These are phyloP conservation scores for Lasius platythorax DNA, from an alignment of 2,888 invertebrate species.

Conservation along the genomic window DNA sequence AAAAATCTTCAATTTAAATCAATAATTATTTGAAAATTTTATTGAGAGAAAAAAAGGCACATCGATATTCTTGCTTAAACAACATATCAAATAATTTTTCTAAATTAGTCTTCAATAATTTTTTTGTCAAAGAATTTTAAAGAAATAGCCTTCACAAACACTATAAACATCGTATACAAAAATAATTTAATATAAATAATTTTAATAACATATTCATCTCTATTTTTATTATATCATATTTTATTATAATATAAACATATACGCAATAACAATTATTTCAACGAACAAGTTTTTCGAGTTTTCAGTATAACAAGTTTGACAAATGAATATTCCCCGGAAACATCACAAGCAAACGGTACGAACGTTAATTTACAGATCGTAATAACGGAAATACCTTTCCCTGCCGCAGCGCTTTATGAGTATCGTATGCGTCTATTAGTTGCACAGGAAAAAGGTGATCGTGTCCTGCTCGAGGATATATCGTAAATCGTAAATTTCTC, in stretches of 20 bases:
- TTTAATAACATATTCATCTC: neutral
- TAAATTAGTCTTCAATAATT: too few species aligned
- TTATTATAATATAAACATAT: neutral
- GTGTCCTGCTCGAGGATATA: neutral
- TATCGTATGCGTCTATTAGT: neutral
- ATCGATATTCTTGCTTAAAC: too few species aligned
- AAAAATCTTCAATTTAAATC: neutral
- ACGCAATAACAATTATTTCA: neutral
- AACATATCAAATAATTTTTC: too few species aligned
- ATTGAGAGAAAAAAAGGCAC: too few species aligned
- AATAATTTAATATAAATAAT: neutral
- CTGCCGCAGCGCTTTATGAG: neutral
- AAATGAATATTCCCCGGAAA: neutral
- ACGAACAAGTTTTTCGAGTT: neutral
- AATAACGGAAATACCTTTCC: neutral
- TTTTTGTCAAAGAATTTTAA: too few species aligned
- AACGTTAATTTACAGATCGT: neutral
- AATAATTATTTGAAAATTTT: neutral
- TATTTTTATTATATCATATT: neutral
- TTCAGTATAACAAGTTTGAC: neutral
- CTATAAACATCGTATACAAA: too few species aligned
- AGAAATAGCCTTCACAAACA: too few species aligned
- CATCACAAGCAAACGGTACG: neutral
- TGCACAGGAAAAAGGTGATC: neutral
- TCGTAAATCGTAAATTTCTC: neutral